Evolutionary conservation across 2,797 vertebrate genomes (phyloP).

Genomic region (Etheostoma nigrum): DNA sequence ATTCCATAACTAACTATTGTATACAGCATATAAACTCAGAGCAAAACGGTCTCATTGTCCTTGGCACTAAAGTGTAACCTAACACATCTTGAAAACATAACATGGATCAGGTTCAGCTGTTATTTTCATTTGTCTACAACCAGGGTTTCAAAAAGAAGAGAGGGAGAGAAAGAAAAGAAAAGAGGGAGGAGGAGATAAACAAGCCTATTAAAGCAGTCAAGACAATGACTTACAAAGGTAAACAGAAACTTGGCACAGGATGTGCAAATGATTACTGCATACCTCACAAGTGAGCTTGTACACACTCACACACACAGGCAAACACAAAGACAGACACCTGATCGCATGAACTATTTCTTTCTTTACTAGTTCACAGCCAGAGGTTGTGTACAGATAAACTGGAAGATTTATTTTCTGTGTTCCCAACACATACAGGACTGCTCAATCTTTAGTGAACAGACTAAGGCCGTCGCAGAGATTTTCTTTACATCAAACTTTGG

Average conservation of each 20-base stretch:
- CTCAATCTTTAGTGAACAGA: neutral
- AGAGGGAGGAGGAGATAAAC: constrained; percentile 80
- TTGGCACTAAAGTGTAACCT: constrained; percentile 52
- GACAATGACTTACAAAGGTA: constrained; percentile 69
- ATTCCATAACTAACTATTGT: constrained; percentile 13
- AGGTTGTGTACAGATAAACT: constrained; percentile 11
- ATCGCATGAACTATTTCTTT: constrained; percentile 38
- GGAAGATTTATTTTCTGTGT: neutral
- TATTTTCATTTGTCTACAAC: constrained; percentile 66
- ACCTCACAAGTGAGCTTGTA: constrained; percentile 52
- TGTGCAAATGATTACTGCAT: constrained; percentile 76
- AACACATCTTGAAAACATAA: constrained; percentile 64
- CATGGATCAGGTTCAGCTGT: constrained; percentile 68
- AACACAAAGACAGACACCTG: constrained; percentile 57
- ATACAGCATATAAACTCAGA: constrained; percentile 25
- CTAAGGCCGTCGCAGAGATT: neutral
- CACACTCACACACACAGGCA: neutral
- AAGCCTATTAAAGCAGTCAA: constrained; percentile 72
- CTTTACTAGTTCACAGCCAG: constrained; percentile 23
- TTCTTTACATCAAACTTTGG: constrained; percentile 10
- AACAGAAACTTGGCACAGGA: constrained; percentile 87
- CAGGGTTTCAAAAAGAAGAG: constrained; percentile 58
- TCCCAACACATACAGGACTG: neutral
- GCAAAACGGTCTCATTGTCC: constrained; percentile 63
- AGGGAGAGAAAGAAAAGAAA: constrained; percentile 59